Base-by-base conservation (phyloP, 2,113 vertebrate species). In the Austrofundulus limnaeus region DNA sequence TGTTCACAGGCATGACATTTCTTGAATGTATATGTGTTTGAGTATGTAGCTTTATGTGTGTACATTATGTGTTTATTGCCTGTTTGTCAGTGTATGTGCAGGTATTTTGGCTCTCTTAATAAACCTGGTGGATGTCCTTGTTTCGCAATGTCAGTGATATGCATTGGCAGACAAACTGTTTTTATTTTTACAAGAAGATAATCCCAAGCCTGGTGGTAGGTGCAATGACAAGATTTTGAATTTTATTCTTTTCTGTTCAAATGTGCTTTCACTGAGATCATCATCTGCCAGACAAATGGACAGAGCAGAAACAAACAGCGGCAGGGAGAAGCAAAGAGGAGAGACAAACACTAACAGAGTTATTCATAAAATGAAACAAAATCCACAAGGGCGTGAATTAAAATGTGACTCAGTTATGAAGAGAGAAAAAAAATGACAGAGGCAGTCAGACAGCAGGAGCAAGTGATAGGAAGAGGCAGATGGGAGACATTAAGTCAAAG, bases 401-500 rank as follows among this genome's bases (percentile, higher is more conserved):
- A 75, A 77, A 75, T 65, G 17, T 37, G 39, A 72, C 80, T 81
- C 61, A 56, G 55, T 56, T 64, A 53, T 28, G 57, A 41, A 78
- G 51, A 80, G 70, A 87, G 66, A 75, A 72, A 64, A 54, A 67
- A 42, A 56, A 13, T 21, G 23, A 68, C 34, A 76, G 72, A 75
- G 81, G 77, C 70, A 80, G 75, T 66, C 71, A 80, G 84, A 75
- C 78, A 79, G 86, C 66, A 74, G 74, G 77, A 87, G 73, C 56
- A 66, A 68, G 63, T 84, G 83, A 89, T 77, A 77, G 80, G 84
- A 72, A 70, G 64, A 84, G 77, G 70, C 86, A 89, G 88, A 89
- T 85, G 83, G 86, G 75, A 63, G 67, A 83, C 80, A 87, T 83
- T 85, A 89, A 89, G 81, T 87, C 88, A 85, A 89, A 88, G 81